A percentile compares a stretch with the other conserved stretches of the same genome.
phyloP scores from a whole-genome alignment of 2,888 invertebrate species.

The Enchytraeus crypticus region DNA sequence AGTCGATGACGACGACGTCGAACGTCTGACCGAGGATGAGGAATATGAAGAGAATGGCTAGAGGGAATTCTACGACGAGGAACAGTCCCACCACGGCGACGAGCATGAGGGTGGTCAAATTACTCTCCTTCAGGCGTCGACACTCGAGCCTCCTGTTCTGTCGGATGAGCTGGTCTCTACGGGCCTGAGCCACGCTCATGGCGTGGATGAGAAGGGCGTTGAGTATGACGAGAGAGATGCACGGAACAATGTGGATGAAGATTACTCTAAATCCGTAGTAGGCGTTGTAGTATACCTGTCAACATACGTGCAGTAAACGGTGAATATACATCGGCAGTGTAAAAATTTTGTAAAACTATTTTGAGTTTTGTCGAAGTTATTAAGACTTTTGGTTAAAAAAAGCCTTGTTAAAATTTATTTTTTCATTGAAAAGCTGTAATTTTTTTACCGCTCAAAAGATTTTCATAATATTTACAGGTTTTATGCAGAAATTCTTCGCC shows the following conservation, averaged over 20 bases:
- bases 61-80: slow-evolving; percentile 51
- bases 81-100: slow-evolving; percentile 47
- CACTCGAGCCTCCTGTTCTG: background rate
- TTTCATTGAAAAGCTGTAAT: too few species aligned
- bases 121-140: background rate
- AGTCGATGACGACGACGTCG: slow-evolving; percentile 2
- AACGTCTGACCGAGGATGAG: slow-evolving; percentile 60
- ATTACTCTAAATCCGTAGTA: background rate
- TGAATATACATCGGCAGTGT: too few species aligned
- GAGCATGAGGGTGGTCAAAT: slow-evolving; percentile 26
- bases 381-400: too few species aligned
- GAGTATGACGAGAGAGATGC: background rate
- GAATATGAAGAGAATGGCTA: slow-evolving; percentile 53
- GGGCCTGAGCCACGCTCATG: background rate
- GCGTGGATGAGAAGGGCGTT: slow-evolving; percentile 1
- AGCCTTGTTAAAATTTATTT: too few species aligned
- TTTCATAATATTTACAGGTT: too few species aligned
- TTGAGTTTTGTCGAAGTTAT: too few species aligned
- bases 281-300: background rate
- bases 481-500: too few species aligned
- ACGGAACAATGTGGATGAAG: background rate
- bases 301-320: too few species aligned
- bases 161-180: background rate
- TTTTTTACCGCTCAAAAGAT: too few species aligned
- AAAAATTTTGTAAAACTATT: too few species aligned